phyloP scores from a whole-genome alignment of 30 jellyfish, hydroid and myxozoan species.

The Phacellophora camtschatica region DNA sequence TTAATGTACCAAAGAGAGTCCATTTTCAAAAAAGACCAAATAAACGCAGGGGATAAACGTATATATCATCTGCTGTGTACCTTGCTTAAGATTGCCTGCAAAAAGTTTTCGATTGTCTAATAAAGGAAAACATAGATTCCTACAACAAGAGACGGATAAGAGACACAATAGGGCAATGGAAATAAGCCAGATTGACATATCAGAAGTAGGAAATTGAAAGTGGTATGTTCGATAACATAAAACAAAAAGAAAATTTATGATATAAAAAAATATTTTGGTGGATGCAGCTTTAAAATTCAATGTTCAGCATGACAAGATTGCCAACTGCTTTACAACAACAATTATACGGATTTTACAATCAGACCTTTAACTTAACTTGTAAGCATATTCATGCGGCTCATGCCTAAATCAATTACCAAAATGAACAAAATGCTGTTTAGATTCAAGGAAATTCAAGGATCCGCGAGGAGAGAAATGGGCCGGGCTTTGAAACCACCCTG shows the following conservation, averaged over 20 bases:
- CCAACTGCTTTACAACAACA: not conserved
- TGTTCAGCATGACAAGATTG: not conserved
- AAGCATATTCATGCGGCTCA: not conserved
- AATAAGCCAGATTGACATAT: not conserved
- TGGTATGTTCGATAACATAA: not conserved
- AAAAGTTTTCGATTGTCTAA: too few relatives aligned
- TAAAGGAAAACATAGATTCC: not conserved
- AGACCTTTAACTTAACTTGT: not conserved
- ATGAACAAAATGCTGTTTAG: too few relatives aligned
- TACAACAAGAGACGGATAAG: not conserved
- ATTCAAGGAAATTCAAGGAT: too few relatives aligned
- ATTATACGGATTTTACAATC: not conserved
- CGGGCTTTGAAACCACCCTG: not conserved
- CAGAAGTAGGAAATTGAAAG: not conserved
- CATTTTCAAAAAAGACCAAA: not conserved
- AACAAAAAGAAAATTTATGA: too few relatives aligned
- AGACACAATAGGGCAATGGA: not conserved
- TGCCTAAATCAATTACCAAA: too few relatives aligned
- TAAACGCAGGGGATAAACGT: not conserved
- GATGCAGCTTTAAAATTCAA: not conserved
- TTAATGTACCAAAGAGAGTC: not conserved
- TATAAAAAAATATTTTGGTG: too few relatives aligned
- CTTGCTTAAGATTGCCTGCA: not conserved
- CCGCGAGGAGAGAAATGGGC: too few relatives aligned
- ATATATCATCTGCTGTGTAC: not conserved